Evolutionary conservation across 2,888 invertebrate species (phyloP), one percentile per base, ranked within the genome.

Genomic region (Drosophila helvetica): DNA sequence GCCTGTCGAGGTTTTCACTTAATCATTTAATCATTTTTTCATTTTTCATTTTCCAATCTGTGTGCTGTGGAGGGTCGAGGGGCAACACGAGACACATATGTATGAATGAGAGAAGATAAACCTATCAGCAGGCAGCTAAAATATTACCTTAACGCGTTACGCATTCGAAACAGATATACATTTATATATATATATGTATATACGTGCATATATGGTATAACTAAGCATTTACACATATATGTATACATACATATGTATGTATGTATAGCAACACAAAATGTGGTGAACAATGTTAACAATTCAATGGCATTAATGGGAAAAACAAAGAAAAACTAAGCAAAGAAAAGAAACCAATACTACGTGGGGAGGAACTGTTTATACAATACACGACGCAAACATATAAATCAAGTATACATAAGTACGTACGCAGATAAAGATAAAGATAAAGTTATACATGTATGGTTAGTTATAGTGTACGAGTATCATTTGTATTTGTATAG

Each of bases 251-350:
- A 63, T 75, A 78, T 57, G 72, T 74, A 77, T 78, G 80, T 77
- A 86, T 77, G 38, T 38, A 38, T 15, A 38, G 38, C 38, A 63
- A 78, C 52, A 55, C 73, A 75, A 86, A 83, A 83, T 69, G 79
- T 80, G 89, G 88, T 84, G 85, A 86, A 86, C 86, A 88, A 88
- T 86, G 85, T 86, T 86, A 86, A 86, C 85, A 86, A 85, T 85
- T 88, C 77, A 79, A 83, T 74, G 76, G 88, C 84, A 85, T 86
- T 83, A 88, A 68, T 73, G 75, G 77, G 78, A 77, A 86, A 38
- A 57, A 42, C 42, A 51, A 45, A 17, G 30, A 30, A 12, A 17
- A 30, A 38, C 4, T 83, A 38, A 57, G 27, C 33, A 54, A 45
- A 17, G 30, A 30, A 3, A 17, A 30, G 38, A 77, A 80, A 72